Percentiles rank a stretch among this genome's conserved stretches.
Evolutionary conservation across 2,113 vertebrate genomes (phyloP).

Genomic region (Peromyscus californicus): DNA sequence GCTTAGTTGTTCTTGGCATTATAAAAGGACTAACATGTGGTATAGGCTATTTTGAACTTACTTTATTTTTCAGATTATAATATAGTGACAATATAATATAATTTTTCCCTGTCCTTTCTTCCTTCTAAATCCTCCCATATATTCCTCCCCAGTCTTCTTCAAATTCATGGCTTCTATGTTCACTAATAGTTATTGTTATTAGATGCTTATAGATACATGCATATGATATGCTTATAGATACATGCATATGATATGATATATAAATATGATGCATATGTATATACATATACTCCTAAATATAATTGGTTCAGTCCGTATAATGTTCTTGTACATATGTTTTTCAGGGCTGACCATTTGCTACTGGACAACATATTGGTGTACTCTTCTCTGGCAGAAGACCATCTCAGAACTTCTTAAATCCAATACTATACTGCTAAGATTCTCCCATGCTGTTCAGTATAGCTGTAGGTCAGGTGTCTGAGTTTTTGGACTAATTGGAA

Average conservation of each 20-base stretch:
- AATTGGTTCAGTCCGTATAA: neutral
- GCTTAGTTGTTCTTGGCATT: slow-evolving; percentile 1
- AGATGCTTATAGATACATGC: too few species aligned
- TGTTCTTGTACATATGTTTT: neutral
- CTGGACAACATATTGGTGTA: neutral
- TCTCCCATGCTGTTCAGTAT: neutral
- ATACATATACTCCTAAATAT: neutral
- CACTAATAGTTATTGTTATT: neutral
- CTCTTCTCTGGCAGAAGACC: neutral
- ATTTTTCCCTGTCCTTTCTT: neutral
- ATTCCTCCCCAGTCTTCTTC: neutral
- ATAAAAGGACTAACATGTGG: neutral
- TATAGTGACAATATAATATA: neutral
- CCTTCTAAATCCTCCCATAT: neutral
- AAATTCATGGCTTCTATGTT: neutral
- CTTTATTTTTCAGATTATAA: neutral
- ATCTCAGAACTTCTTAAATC: neutral
- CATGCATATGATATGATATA: neutral
- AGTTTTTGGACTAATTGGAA: neutral
- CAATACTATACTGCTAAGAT: neutral
- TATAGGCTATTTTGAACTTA: neutral
- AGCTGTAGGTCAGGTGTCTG: neutral
- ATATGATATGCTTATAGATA: too few species aligned
- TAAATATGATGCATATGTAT: neutral
- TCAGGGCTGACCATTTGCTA: neutral